Evolutionary conservation across 2,113 vertebrate species (phyloP).

Genomic region (Ammodramus savannarum): DNA sequence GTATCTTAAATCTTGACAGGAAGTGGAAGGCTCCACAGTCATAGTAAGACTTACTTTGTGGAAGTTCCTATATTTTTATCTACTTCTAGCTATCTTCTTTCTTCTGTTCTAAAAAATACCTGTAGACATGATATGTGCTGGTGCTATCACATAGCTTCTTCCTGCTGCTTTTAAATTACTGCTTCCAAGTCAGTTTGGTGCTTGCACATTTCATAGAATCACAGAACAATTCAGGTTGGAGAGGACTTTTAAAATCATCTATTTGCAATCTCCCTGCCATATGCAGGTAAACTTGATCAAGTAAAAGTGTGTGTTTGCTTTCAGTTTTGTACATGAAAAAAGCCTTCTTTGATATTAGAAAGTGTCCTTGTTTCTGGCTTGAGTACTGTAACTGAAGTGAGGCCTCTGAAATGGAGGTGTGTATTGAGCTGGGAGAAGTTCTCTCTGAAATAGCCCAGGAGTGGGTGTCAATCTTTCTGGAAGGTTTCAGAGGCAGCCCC

Average conservation of each 20-base stretch:
- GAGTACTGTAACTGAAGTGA: background rate
- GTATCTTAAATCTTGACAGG: background rate
- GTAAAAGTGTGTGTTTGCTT: background rate
- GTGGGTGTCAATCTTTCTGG: background rate
- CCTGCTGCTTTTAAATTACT: background rate
- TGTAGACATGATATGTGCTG: background rate
- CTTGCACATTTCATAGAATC: background rate
- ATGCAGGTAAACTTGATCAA: background rate
- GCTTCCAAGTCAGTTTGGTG: background rate
- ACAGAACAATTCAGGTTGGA: background rate
- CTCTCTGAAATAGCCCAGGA: background rate
- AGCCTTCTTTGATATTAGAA: background rate
- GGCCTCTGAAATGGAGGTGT: background rate
- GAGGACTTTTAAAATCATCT: background rate
- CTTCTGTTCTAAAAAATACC: slow-evolving; percentile 18
- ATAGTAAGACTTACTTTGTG: background rate
- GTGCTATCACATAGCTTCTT: background rate
- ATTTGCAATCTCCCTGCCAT: background rate
- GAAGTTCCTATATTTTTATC: background rate
- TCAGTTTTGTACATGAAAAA: background rate
- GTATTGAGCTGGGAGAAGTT: background rate
- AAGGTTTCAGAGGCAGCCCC: background rate
- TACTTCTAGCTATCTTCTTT: background rate
- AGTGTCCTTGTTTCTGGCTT: background rate
- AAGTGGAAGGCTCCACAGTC: background rate